phyloP scores from a whole-genome alignment of 2,888 invertebrate genomes.

The Tiliacea aurago region DNA sequence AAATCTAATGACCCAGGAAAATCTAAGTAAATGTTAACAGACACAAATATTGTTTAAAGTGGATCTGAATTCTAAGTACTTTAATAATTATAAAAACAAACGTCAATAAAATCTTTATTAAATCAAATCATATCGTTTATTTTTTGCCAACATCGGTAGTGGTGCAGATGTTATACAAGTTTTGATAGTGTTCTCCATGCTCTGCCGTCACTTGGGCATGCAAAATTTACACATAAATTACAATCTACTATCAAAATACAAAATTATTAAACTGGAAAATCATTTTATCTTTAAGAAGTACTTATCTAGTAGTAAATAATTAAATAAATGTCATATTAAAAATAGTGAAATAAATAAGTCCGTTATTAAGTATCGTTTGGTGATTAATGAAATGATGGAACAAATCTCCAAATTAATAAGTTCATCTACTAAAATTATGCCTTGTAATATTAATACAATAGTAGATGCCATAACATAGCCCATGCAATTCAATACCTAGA shows the following conservation, averaged over 20 bases:
- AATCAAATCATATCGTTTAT: no score
- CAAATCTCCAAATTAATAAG: not conserved
- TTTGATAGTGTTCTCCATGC: no score
- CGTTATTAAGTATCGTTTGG: not conserved
- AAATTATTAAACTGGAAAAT: no score
- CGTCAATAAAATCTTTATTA: not conserved
- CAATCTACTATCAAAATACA: no score
- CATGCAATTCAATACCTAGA: constrained; percentile 39
- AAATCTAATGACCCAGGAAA: constrained; percentile 37
- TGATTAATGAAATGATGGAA: not conserved
- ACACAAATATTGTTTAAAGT: not conserved
- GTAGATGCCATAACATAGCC: constrained; percentile 1
- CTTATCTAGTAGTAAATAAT: no score
- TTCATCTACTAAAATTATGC: not conserved
- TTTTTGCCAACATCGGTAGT: no score
- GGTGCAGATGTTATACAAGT: no score
- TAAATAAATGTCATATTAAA: no score
- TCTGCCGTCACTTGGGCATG: no score
- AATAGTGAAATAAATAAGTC: no score
- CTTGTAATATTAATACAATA: not conserved
- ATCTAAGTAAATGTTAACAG: not conserved
- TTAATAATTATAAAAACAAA: not conserved
- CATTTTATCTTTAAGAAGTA: no score
- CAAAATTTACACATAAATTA: no score
- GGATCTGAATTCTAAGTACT: not conserved